Percentiles rank a stretch among this genome's conserved stretches.
Evolutionary conservation across 1,140 invertebrate species (phyloP).

Genomic region (Mesaphorura yosii): DNA sequence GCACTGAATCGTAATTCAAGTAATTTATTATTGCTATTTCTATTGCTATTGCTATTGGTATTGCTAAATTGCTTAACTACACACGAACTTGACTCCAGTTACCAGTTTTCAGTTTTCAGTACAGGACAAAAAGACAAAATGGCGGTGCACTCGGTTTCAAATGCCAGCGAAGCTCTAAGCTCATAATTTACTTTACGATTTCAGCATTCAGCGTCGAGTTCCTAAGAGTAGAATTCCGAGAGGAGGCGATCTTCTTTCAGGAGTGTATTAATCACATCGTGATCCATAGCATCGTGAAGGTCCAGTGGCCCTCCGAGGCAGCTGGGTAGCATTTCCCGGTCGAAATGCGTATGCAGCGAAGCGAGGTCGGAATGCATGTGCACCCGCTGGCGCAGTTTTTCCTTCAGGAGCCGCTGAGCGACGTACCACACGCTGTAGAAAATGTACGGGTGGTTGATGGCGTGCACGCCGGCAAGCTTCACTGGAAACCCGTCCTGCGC

Average conservation of each 20-base stretch:
- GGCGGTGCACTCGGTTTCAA: no score
- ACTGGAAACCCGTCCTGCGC: not conserved
- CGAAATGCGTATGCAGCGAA: not conserved
- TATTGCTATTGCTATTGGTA: no score
- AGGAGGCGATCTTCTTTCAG: not conserved
- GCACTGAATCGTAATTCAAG: no score
- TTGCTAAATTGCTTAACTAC: no score
- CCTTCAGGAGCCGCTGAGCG: not conserved
- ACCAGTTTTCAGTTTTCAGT: no score
- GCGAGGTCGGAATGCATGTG: not conserved
- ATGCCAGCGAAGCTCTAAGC: no score
- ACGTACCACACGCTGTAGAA: not conserved
- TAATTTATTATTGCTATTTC: no score
- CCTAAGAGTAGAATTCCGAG: no score
- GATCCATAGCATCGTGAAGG: not conserved
- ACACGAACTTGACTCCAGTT: no score
- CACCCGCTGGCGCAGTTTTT: not conserved
- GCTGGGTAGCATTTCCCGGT: not conserved
- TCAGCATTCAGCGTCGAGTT: no score
- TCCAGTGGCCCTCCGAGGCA: not conserved
- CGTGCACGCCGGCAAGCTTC: not conserved
- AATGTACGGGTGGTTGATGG: not conserved
- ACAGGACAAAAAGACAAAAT: no score
- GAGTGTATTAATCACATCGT: not conserved
- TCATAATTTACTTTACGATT: no score